These are phyloP conservation scores for Microcebus jonahi DNA, from an alignment of 2,113 vertebrate genomes.

Conservation along the genomic window DNA sequence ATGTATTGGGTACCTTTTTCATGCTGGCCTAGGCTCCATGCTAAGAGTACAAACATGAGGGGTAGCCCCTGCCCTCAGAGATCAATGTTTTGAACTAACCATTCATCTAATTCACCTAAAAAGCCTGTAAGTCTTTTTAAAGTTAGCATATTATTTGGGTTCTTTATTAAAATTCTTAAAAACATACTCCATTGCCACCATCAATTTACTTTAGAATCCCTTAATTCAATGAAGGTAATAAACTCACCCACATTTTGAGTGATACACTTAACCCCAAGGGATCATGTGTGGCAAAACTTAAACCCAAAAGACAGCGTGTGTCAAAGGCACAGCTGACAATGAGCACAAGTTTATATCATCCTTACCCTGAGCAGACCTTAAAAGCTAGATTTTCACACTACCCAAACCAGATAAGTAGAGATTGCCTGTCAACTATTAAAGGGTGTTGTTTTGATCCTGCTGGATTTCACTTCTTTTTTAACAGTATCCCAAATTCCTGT, in stretches of 20 bases:
- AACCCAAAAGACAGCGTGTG: neutral
- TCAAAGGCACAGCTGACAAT: neutral
- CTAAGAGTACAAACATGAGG: neutral
- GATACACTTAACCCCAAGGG: neutral
- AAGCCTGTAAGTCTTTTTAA: neutral
- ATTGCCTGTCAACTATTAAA: neutral
- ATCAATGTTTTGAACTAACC: neutral
- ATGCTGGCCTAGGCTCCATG: neutral
- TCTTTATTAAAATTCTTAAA: neutral
- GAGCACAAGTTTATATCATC: neutral
- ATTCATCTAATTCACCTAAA: neutral
- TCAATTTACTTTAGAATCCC: neutral
- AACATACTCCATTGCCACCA: neutral
- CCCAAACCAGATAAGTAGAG: neutral
- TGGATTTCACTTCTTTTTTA: neutral
- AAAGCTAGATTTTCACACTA: neutral
- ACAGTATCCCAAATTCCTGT: neutral
- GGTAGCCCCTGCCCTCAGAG: neutral
- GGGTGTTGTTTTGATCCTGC: neutral
- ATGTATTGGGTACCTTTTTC: neutral
- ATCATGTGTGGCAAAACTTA: neutral
- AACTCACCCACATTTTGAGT: neutral
- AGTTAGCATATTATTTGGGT: neutral
- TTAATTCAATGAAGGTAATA: slow-evolving; percentile 5
- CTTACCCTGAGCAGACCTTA: neutral